Evolutionary conservation across 2,888 invertebrate genomes (phyloP).

Genomic region (Perithous albicinctus): DNA sequence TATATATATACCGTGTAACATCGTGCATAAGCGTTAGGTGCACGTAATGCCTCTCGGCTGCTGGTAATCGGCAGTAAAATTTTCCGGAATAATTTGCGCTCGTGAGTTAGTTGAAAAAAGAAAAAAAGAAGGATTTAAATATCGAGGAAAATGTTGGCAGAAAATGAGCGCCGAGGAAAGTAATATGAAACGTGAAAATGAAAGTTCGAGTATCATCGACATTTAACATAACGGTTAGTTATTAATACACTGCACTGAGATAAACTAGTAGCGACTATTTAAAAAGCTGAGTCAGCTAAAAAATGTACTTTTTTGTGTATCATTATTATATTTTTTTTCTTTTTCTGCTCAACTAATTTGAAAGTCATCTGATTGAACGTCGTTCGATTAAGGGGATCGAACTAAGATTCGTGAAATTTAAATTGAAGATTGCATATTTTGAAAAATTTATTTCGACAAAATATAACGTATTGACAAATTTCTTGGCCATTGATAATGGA

Average conservation of each 20-base stretch:
- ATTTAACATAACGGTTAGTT: not conserved
- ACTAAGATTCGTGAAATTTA: too few species aligned
- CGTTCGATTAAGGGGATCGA: too few species aligned
- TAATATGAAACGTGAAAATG: not conserved
- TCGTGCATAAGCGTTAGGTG: not conserved
- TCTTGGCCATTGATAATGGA: too few species aligned
- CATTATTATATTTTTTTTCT: too few species aligned
- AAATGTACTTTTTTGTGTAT: too few species aligned
- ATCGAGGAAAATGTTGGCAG: not conserved
- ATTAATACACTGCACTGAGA: not conserved
- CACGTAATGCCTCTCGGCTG: constrained; percentile 42
- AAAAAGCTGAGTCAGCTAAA: too few species aligned
- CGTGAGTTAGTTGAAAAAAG: not conserved
- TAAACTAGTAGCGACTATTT: too few species aligned
- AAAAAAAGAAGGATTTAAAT: constrained; percentile 12
- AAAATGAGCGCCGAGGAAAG: not conserved
- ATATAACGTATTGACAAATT: too few species aligned
- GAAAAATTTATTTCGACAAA: too few species aligned
- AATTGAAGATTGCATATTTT: too few species aligned
- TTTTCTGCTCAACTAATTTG: too few species aligned
- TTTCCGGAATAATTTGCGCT: constrained; percentile 42
- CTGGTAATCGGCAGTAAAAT: constrained; percentile 46
- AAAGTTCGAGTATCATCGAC: not conserved
- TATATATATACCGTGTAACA: constrained; percentile 12
- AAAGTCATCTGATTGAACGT: too few species aligned